A percentile compares a stretch with the other conserved stretches of the same genome.
Conservation (phyloP, 2,888 invertebrate genomes). For the Chrysopilus asiliformis region DNA sequence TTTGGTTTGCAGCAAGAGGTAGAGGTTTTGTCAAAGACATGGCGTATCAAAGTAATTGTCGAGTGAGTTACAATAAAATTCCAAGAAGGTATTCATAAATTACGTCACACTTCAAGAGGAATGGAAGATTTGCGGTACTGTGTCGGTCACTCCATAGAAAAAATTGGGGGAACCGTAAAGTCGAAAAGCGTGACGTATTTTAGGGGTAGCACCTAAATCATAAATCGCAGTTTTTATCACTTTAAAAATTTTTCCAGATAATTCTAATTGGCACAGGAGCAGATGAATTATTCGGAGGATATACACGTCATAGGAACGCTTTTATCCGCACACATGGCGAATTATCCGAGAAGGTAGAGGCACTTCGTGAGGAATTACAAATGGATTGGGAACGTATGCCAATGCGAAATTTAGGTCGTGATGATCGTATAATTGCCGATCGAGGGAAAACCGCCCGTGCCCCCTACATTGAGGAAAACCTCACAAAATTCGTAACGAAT, state of each 20-base stretch:
- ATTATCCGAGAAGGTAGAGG: conserved; percentile 36
- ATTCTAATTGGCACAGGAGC: conserved; percentile 87
- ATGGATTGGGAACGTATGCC: conserved; percentile 79
- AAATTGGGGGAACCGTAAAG: too few species aligned
- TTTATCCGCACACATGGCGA: conserved; percentile 43
- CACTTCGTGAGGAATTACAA: conserved; percentile 48
- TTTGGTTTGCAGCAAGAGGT: conserved; percentile 90
- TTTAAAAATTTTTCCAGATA: too few species aligned
- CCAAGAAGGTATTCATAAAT: too few species aligned
- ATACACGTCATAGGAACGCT: conserved; percentile 71
- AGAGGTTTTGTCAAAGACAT: conserved; percentile 35
- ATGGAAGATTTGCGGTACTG: too few species aligned
- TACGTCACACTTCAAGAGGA: too few species aligned
- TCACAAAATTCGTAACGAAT: conserved; percentile 48
- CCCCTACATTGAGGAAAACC: conserved; percentile 61
- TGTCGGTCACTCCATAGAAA: too few species aligned
- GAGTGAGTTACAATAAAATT: conserved; percentile 16
- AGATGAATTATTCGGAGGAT: conserved; percentile 94
- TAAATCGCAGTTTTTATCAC: too few species aligned
- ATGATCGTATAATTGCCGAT: conserved; percentile 85
- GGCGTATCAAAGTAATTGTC: too few species aligned
- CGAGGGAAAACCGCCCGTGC: conserved; percentile 74
- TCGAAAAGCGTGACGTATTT: not conserved
- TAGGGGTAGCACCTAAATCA: conserved; percentile 5
- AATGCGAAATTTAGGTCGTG: conserved; percentile 82